Evolutionary conservation across 1,140 invertebrate species (phyloP), one percentile per base, ranked within the genome.

Genomic region (Panulirus ornatus): DNA sequence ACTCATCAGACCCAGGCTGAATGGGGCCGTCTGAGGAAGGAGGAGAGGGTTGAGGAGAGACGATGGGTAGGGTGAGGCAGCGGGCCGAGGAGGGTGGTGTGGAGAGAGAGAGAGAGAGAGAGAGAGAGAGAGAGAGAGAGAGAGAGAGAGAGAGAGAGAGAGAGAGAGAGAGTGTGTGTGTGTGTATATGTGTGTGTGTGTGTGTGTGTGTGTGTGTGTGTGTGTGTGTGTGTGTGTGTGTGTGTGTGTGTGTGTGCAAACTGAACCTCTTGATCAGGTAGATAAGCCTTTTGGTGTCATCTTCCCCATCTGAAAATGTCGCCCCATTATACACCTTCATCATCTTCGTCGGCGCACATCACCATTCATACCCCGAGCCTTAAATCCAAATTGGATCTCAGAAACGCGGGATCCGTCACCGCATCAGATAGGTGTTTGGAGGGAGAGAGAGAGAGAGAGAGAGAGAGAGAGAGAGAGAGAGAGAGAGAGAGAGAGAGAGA

Each of bases 121-220:
- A 27, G 66, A 16, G n/a, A 27, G 66, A 70, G n/a, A 34, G 66
- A 70, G 36, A 34, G 66, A 70, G 6, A 2, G 27, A 22, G 58
- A 22, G 58, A 22, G 58, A 22, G 58, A 22, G 8, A n/a, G n/a
- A n/a, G n/a, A n/a, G n/a, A n/a, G n/a, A n/a, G n/a, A n/a, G n/a
- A n/a, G n/a, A n/a, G n/a, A n/a, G n/a, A n/a, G n/a, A n/a, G n/a
- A n/a, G n/a, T n/a, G n/a, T n/a, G n/a, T n/a, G n/a, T n/a, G n/a
- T n/a, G n/a, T n/a, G n/a, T n/a, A n/a, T n/a, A n/a, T n/a, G n/a
- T n/a, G n/a, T n/a, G n/a, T 58, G 58, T 63, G 58, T 63, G 58
- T 63, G 58, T 63, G 58, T 63, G 58, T 63, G 58, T 63, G 58
- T 63, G 58, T 63, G 58, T 63, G 58, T 63, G 58, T 63, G 58